These are phyloP conservation scores for Operophtera brumata DNA, from an alignment of 2,888 invertebrate genomes.

Conservation along the genomic window DNA sequence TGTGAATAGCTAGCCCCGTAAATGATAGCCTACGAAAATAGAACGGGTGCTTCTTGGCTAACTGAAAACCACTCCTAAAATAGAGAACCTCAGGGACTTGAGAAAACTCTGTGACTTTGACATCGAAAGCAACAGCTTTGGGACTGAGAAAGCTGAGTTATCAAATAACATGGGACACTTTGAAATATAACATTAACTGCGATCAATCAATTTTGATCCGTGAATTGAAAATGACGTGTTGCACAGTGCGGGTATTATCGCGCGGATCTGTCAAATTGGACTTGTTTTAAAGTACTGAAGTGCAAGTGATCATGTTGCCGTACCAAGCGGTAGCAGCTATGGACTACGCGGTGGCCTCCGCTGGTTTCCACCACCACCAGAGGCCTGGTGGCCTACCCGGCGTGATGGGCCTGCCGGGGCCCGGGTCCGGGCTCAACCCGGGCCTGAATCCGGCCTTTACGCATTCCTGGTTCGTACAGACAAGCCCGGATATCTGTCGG, in stretches of 20 bases:
- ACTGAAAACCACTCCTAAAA: conserved; percentile 59
- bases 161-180: conserved; percentile 3
- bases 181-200: conserved; percentile 13
- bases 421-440: conserved; percentile 73
- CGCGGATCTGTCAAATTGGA: conserved; percentile 44
- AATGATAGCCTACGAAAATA: conserved; percentile 72
- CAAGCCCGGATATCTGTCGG: conserved; percentile 94
- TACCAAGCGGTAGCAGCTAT: conserved; percentile 94
- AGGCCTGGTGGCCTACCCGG: conserved; percentile 76
- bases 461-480: conserved; percentile 96
- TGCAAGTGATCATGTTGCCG: conserved; percentile 85
- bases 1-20: conserved; percentile 72
- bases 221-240: conserved; percentile 48
- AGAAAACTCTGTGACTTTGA: conserved; percentile 15
- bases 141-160: conserved; percentile 15
- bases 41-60: conserved; percentile 68
- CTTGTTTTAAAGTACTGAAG: conserved; percentile 38
- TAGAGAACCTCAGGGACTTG: conserved; percentile 23
- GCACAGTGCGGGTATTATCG: conserved; percentile 49
- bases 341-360: conserved; percentile 86
- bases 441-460: conserved; percentile 88
- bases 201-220: conserved; percentile 47
- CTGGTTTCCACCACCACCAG: conserved; percentile 77
- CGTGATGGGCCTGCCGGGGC: conserved; percentile 80
- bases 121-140: conserved; percentile 9